Evolutionary conservation across 2,888 invertebrate genomes (phyloP).

Genomic region (Drymonia ruficornis): DNA sequence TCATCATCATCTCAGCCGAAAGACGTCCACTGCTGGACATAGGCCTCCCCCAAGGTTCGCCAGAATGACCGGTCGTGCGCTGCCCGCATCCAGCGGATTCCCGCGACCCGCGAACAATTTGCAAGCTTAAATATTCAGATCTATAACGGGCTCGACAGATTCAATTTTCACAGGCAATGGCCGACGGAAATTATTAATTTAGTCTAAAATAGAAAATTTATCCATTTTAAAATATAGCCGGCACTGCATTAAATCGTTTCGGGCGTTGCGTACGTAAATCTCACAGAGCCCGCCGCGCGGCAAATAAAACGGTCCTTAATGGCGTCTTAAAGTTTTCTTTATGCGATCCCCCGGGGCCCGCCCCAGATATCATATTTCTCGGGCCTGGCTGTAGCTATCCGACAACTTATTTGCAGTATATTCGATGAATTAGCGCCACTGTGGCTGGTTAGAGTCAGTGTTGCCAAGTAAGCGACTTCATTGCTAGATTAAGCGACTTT

Average conservation of each 20-base stretch:
- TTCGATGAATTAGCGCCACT: constrained; percentile 45
- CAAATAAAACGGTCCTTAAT: constrained; percentile 53
- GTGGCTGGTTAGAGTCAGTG: constrained; percentile 7
- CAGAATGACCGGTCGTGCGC: too few relatives aligned
- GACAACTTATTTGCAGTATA: constrained; percentile 55
- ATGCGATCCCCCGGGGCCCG: constrained; percentile 52
- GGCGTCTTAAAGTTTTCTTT: constrained; percentile 53
- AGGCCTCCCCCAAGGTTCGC: too few relatives aligned
- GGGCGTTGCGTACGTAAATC: constrained; percentile 37
- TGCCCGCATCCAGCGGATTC: too few relatives aligned
- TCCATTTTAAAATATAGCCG: constrained; percentile 38
- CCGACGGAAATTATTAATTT: background rate
- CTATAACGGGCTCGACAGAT: background rate
- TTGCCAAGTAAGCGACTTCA: background rate
- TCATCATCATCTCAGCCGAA: too few relatives aligned
- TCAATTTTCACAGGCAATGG: background rate
- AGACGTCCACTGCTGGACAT: too few relatives aligned
- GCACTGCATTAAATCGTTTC: constrained; percentile 38
- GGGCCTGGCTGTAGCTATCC: constrained; percentile 47
- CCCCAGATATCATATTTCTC: constrained; percentile 59
- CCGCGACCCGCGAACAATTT: too few relatives aligned
- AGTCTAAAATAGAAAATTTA: constrained; percentile 27
- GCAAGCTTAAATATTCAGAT: too few relatives aligned
- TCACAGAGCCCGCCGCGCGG: constrained; percentile 28
- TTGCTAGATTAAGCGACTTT: too few relatives aligned